Base-by-base conservation (phyloP, 1,140 invertebrate genomes). In the Drosophila novamexicana region DNA sequence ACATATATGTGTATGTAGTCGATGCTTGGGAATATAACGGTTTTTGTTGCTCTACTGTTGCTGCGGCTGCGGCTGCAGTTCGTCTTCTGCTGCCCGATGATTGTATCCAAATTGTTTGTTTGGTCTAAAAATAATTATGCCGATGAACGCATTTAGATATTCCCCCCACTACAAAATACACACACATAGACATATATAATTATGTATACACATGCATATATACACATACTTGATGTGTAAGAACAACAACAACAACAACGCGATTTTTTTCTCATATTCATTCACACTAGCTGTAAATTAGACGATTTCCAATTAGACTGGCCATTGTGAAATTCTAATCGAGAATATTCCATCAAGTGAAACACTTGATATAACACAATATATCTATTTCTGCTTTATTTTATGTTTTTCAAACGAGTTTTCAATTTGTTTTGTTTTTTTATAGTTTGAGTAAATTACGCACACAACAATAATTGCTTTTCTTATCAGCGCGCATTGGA, bases 131-230 rank as follows among this genome's bases (percentile, higher is more conserved):
- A 89, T 88, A 88, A 75, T 71, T 63, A 57, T 70, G 53, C 62
- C 84, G 83, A 88, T 89, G 83, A 88, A 89, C 83, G 70, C 83
- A 88, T 88, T 88, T 88, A 88, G 84, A 88, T 74, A 75, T 78
- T 59, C 57, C 56, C 71, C 56, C 59, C 65, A 65, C 75, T 56
- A 62, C 53, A 67, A 62, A 61, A 57, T 22, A 64, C 50, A 76
- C 12, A 45, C 44, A 65, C 42, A 37, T 16, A 65, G 18, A 69
- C 52, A 61, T 39, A 63, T 67, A 56, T 67, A 67, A 77, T 54
- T 67, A 61, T 79, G 54, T 44, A 40, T 70, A 68, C 66, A 44
- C 58, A 63, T 54, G 47, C 44, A 52, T 71, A 44, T 44, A 54
- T 62, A 69, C 49, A 62, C 64, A 42, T 62, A 61, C 49, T 50